Conservation (phyloP, 2,888 invertebrate genomes). For the Diachrysia chrysitis region DNA sequence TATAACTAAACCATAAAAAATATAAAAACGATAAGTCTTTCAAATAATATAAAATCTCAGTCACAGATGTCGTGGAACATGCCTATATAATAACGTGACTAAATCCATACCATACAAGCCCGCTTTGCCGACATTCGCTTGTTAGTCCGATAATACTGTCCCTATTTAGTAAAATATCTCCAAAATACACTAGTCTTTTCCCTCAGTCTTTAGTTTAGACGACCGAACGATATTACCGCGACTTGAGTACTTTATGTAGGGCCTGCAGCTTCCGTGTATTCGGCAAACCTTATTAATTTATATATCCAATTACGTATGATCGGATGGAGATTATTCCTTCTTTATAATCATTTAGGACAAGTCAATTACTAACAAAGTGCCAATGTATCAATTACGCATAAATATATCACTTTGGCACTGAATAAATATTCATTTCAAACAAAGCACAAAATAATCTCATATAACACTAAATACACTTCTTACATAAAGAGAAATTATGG, state of each 20-base stretch:
- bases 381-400: not conserved
- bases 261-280: not conserved
- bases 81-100: conserved; percentile 28
- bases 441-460: conserved; percentile 4
- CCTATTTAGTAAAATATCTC: conserved; percentile 48
- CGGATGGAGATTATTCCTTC: not conserved
- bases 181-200: conserved; percentile 65
- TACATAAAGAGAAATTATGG: not conserved
- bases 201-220: conserved; percentile 64
- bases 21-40: conserved; percentile 20
- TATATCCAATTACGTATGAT: not conserved
- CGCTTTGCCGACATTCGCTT: conserved; percentile 18
- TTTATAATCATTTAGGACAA: not conserved
- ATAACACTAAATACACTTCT: too few relatives aligned
- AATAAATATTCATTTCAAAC: conserved; percentile 1
- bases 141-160: conserved; percentile 46
- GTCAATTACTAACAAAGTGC: not conserved
- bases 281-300: not conserved
- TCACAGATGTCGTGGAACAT: conserved; percentile 31
- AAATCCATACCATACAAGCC: conserved; percentile 20
- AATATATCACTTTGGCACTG: conserved; percentile 4
- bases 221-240: conserved; percentile 45
- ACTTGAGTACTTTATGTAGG: conserved; percentile 27
- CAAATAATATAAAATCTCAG: conserved; percentile 29
- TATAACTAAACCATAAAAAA: not conserved